Evolutionary conservation across 2,888 invertebrate species (phyloP), one percentile per base, ranked within the genome.

Genomic region (Sycophila texana): DNA sequence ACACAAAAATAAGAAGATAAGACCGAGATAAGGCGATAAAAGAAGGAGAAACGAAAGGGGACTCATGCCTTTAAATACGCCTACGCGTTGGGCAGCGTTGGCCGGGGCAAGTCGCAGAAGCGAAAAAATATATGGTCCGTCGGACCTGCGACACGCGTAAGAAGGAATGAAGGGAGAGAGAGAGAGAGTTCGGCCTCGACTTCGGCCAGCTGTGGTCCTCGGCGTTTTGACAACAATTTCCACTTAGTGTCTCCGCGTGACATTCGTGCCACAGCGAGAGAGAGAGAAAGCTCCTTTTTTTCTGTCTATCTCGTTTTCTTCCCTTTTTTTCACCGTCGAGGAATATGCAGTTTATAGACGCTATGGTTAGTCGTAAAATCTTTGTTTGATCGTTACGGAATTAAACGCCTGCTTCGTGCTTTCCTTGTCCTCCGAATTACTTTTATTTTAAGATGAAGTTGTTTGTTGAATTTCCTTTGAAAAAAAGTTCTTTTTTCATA

Each of bases 191-290:
- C 14, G 55, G 51, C 57, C 57, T 73, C 61, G 71, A 58, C 60
- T 68, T 61, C 49, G 58, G n/a, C 39, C 78, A 72, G 65, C 86
- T 84, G 82, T 82, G 84, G 84, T 84, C 82, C 85, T 87, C 83
- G 85, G 86, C 86, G 86, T 89, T 89, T 89, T 88, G 89, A 89
- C 89, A 89, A 88, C 89, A 89, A 89, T 89, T 89, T 89, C 89
- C 89, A 89, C 89, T 89, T 89, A 89, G 88, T 87, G 88, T 85
- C 86, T 86, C 84, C 83, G 85, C 86, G 86, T 85, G 88, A 71
- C 72, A 75, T 71, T 61, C 55, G 51, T 67, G 66, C 58, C 58
- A 61, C 58, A 49, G n/a, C 39, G 53, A 55, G 26, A 39, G 30
- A 22, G 30, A 22, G 30, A 72, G 61, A 51, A 18, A 51, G 30